Evolutionary conservation across 2,113 vertebrate species (phyloP), one percentile per base, ranked within the genome.

Genomic region (Picathartes gymnocephalus): DNA sequence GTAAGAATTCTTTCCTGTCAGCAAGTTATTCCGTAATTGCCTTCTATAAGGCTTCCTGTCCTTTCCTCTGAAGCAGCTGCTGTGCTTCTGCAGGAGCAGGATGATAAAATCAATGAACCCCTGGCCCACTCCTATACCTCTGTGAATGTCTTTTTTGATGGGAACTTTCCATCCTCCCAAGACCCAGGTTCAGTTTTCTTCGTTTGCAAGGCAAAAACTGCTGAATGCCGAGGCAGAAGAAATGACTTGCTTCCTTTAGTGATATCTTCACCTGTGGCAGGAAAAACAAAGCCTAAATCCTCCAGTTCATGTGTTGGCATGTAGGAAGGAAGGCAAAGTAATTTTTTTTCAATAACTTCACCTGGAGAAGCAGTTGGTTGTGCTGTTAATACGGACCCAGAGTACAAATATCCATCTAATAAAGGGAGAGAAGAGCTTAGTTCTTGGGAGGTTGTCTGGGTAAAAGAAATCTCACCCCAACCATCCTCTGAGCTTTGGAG

Each of bases 1-100:
- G 88, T 54, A 92, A 78, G 91, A 94, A 83, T 93, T 81, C 74
- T 72, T 96, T 78, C 81, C 90, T 96, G 82, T 95, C 94, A 95
- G 76, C 93, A 97, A 94, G 76, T 94, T 96, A 83, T 90, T 96
- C 74, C 35, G 24, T 96, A 94, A 95, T 93, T 94, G 88, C 88
- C 79, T 94, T 90, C 92, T 93, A 31, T 74, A 64, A 57, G 48
- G 88, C 69, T 95, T 94, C 92, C 90, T 95, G 85, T 50, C 20
- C 93, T 66, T 90, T 60, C 13, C 79, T 81, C 68, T 81, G 60
- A 70, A 88, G 68, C 93, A 96, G 92, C 92, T 96, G 92, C 35
- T 60, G 33, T 44, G 24, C 60, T 90, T 78, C 82, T 93, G 47
- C 85, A 94, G 90, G 47, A 79, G 19, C 42, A 47, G 35, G 22